phyloP scores from a whole-genome alignment of 2,888 invertebrate species.

The Dorcus hopei region DNA sequence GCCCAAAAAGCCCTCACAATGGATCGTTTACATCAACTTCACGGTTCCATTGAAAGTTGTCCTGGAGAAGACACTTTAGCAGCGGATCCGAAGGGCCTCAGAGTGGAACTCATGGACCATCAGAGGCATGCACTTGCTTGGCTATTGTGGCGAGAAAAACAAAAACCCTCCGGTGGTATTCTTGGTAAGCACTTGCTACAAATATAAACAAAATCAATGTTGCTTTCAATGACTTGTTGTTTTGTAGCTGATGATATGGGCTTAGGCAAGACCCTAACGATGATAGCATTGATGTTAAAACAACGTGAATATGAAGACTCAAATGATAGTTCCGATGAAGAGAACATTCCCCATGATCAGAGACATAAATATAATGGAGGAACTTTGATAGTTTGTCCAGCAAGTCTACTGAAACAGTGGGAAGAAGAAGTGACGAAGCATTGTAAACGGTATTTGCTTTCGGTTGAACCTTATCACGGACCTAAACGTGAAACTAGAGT shows the following conservation, averaged over 20 bases:
- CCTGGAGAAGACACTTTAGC: slow-evolving; percentile 61
- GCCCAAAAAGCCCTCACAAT: slow-evolving; percentile 67
- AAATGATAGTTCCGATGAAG: slow-evolving; percentile 34
- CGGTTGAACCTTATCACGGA: slow-evolving; percentile 78
- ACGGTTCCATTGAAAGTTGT: slow-evolving; percentile 65
- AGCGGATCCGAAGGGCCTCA: slow-evolving; percentile 61
- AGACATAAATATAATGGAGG: slow-evolving; percentile 53
- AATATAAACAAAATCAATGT: neutral
- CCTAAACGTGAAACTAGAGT: slow-evolving; percentile 64
- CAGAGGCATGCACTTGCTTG: slow-evolving; percentile 84
- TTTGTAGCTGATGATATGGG: slow-evolving; percentile 75
- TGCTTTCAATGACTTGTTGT: neutral
- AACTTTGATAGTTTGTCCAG: slow-evolving; percentile 89
- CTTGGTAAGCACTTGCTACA: slow-evolving; percentile 56
- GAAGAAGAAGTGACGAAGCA: slow-evolving; percentile 70
- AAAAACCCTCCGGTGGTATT: slow-evolving; percentile 82
- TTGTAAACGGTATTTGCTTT: slow-evolving; percentile 58
- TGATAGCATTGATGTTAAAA: slow-evolving; percentile 70
- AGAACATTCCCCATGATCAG: slow-evolving; percentile 20
- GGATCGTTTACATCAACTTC: slow-evolving; percentile 68
- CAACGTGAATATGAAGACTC: slow-evolving; percentile 45
- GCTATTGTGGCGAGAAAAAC: slow-evolving; percentile 86
- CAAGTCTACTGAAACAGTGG: slow-evolving; percentile 91
- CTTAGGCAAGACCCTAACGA: slow-evolving; percentile 78
- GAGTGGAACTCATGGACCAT: slow-evolving; percentile 72